Evolutionary conservation across 92 coral and sea anemone genomes (phyloP), one percentile per base, ranked within the genome.

Genomic region (Phenganax stokvisi): DNA sequence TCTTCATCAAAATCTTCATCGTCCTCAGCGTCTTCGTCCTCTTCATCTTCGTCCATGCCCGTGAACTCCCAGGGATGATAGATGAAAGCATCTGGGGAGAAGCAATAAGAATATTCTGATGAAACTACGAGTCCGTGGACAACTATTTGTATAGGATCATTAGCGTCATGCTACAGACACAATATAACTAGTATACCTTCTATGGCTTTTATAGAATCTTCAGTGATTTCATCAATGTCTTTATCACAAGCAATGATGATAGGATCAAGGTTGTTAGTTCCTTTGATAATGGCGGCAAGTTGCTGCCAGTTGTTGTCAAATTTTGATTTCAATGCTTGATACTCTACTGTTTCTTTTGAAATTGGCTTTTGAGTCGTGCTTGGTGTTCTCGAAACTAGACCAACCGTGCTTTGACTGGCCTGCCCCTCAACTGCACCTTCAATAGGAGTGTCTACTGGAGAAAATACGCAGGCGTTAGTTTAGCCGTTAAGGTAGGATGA

Each of bases 31-130:
- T 92, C 99, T 75, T 92, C 99, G 64, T 92, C 99, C 70, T 96
- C 97, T 62, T 96, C 99, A 56, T 96, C 99, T 77, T 92, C 96
- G 83, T 96, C 99, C 96, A 96, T 96, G 31, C 99, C 99, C 3
- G 96, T 92, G 90, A 90, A 96, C 80, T 96, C 99, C 99, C 97
- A 96, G 58, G 92, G 92, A 71, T 89, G 91, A 78, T 96, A 96
- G 83, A 82, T 90, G 63, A 91, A 96, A 70, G 90, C 92, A 13
- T 91, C 96, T 91, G 47, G 77, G 16, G 47, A 54, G 12, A 73
- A 69, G 66, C 57, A 0, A 66, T 0, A 25, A 30, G 29, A 70
- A 8, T 17, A 31, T 6, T 16, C 1, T 10, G 2, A 65, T 2
- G 3, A 17, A 3, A 65, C 2, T 17, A 10, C 13, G 47, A 37